phyloP scores from a whole-genome alignment of 2,797 vertebrate genomes.

The Sebastes dallii region DNA sequence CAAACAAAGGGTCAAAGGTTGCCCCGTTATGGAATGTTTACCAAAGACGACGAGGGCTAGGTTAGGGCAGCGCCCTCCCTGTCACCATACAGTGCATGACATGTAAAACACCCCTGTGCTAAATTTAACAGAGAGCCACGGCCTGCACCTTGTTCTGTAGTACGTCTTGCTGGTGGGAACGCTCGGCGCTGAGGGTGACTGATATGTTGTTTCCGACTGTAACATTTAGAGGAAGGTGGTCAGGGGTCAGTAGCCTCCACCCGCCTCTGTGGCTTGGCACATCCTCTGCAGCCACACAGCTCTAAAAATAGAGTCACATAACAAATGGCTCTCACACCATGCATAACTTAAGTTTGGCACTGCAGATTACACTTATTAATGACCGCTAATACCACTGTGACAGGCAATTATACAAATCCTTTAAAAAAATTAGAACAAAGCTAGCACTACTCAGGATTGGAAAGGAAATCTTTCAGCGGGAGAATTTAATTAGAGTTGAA shows the following conservation, averaged over 20 bases:
- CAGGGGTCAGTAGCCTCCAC: constrained; percentile 68
- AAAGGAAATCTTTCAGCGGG: background rate
- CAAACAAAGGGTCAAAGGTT: constrained; percentile 58
- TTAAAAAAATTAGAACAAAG: background rate
- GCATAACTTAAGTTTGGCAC: constrained; percentile 10
- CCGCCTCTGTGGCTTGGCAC: constrained; percentile 65
- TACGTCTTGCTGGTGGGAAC: constrained; percentile 54
- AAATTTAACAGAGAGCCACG: constrained; percentile 55
- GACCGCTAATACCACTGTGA: background rate
- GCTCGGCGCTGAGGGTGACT: constrained; percentile 58
- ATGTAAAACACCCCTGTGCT: constrained; percentile 57
- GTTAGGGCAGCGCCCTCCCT: constrained; percentile 32
- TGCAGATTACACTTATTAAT: background rate
- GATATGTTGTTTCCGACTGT: constrained; percentile 81
- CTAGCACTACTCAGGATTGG: background rate
- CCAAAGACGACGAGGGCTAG: constrained; percentile 34
- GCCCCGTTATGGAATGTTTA: constrained; percentile 53
- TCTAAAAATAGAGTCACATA: constrained; percentile 70
- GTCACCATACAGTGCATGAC: constrained; percentile 31
- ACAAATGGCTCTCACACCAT: constrained; percentile 42
- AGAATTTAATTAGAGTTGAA: background rate
- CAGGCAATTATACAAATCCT: background rate
- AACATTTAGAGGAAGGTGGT: constrained; percentile 71
- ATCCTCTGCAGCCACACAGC: constrained; percentile 60
- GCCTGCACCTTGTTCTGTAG: constrained; percentile 20